Evolutionary conservation across 2,888 invertebrate genomes (phyloP), one percentile per base, ranked within the genome.

Genomic region (Seira sanloemensis): DNA sequence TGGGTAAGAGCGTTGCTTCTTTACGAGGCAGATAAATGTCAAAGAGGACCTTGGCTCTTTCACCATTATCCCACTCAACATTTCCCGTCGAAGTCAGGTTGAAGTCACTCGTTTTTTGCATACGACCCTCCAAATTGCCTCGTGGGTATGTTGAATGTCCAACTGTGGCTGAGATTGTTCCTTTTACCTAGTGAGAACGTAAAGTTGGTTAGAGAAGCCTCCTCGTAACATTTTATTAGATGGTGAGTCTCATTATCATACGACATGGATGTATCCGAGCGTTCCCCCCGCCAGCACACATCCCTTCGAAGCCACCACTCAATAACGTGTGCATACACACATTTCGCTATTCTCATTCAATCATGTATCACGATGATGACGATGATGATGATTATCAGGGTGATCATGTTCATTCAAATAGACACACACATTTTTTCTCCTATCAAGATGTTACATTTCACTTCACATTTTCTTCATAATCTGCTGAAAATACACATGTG

Each of bases 131-230:
- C 46, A 89, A 68, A 73, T 80, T 84, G 9, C 88, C 88, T n/a
- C 78, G 80, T 25, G 81, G 72, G 27, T 73, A 78, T 16, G 76
- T 67, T 1, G 69, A 37, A 37, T 37, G 54, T 68, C 76, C 86
- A 46, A 87, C 78, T 24, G 83, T 71, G 12, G 86, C 84, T n/a
- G 86, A 77, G 16, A 89, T 69, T 18, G 85, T 89, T 66, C 89
- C 89, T 18, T 74, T 77, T 54, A 89, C 84, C 89, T 89, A 46
- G 23, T 7, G 18, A 75, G 16, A 62, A 21, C 37, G 37, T 5
- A 9, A 37, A 37, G 37, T 37, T 37, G 37, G 37, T 37, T 37
- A 37, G 37, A 37, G 5, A 37, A n/a, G n/a, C n/a, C n/a, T 37
- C 37, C 5, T 9, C 37, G 12, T 37, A 37, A 37, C 37, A 37